Base-by-base conservation (phyloP, 2,888 invertebrate genomes). In the Hypercompe scribonia region DNA sequence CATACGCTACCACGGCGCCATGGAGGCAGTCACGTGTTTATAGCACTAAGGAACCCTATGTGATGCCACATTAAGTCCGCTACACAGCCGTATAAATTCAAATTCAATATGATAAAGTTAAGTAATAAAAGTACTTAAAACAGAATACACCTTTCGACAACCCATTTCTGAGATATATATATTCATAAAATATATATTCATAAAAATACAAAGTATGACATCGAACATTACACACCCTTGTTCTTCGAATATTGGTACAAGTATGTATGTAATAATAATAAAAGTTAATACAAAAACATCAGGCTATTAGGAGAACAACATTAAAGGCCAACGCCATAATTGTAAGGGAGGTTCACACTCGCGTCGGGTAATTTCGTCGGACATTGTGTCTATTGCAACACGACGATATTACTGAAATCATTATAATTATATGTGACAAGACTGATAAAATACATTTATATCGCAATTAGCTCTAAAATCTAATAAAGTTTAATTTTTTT, bases 261-360 rank as follows among this genome's bases (percentile, higher is more conserved):
- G 81, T 74, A 68, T 78, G 74, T 77, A 31, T 61, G 76, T 82
- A 84, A 82, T 82, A 82, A 78, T 80, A 87, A 85, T 88, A 87
- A 88, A 88, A 88, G 87, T 87, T 88, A 87, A 88, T 88, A 85
- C 80, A 89, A 88, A 86, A 88, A 87, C 87, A 87, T 85, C 82
- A 77, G 86, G 82, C 86, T 87, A 86, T 84, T 87, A 83, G 77
- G 77, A 81, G 80, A 78, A 81, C 81, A 75, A 82, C 83, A 81
- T 86, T 87, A 87, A 88, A 86, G 82, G 81, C 80, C 81, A 81
- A 73, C 77, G 81, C 78, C 86, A 78, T 89, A 89, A 89, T 88
- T 89, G 88, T 89, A 81, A 84, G 85, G 87, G 84, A 77, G 81
- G 81, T 81, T 80, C 79, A 82, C 80, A 83, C 80, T 81, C 81